These are phyloP conservation scores for Iphiclides podalirius DNA, from an alignment of 2,888 invertebrate genomes.

Conservation along the genomic window DNA sequence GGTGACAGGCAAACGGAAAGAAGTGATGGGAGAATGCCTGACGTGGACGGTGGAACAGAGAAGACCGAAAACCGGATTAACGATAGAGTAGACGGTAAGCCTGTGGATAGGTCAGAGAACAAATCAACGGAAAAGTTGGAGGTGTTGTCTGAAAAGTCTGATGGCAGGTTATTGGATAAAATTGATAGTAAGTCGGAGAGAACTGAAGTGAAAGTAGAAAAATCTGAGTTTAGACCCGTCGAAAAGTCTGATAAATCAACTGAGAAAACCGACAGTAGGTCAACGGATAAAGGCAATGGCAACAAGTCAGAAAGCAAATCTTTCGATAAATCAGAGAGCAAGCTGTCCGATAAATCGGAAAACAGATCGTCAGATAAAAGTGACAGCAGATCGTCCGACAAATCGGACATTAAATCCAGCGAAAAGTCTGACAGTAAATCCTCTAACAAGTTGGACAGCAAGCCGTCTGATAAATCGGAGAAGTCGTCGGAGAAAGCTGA, in stretches of 20 bases:
- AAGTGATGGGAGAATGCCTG: constrained; percentile 3
- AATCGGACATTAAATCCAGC: constrained; percentile 26
- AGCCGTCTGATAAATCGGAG: constrained; percentile 26
- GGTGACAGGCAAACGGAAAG: constrained; percentile 2
- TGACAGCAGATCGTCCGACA: constrained; percentile 31
- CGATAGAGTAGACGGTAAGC: constrained; percentile 19
- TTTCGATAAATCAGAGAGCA: constrained; percentile 35
- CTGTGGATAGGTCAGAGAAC: constrained; percentile 15
- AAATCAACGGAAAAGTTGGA: constrained; percentile 10
- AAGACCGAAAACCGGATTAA: constrained; percentile 16
- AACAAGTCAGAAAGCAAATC: constrained; percentile 32
- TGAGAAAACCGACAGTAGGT: constrained; percentile 31
- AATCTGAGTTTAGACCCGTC: constrained; percentile 31
- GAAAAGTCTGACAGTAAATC: constrained; percentile 28
- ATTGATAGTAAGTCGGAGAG: constrained; percentile 18
- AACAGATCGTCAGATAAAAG: constrained; percentile 33
- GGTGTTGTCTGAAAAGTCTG: constrained; percentile 19
- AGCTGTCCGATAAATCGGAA: constrained; percentile 32
- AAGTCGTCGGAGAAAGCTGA: constrained; percentile 6
- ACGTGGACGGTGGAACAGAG: constrained; percentile 23
- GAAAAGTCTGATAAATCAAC: constrained; percentile 33
- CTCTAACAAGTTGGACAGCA: constrained; percentile 26
- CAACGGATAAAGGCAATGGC: constrained; percentile 31
- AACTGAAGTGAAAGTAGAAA: constrained; percentile 18
- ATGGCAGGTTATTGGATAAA: constrained; percentile 21